Conservation (phyloP, 2,113 vertebrate species). For the Percopsis transmontana region DNA sequence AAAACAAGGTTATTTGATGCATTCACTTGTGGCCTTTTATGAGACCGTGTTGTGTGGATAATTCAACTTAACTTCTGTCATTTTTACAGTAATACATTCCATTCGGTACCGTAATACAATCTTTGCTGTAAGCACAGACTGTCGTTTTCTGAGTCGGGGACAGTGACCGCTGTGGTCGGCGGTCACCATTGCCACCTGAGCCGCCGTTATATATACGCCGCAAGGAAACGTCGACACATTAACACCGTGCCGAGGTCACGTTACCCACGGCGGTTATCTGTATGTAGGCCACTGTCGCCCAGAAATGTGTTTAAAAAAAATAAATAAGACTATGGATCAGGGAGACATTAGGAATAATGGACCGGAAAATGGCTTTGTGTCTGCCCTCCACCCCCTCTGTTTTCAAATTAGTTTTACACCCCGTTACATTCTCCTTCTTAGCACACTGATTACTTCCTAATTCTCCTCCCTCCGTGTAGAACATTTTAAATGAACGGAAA, state of each 20-base stretch:
- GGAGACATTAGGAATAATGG: neutral
- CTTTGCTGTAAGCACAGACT: slow-evolving; percentile 1
- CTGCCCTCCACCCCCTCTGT: neutral
- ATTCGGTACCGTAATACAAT: neutral
- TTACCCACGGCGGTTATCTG: neutral
- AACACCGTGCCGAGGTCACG: slow-evolving; percentile 6
- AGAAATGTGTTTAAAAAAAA: neutral
- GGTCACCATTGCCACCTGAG: slow-evolving; percentile 15
- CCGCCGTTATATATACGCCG: slow-evolving; percentile 3
- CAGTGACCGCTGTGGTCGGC: slow-evolving; percentile 1
- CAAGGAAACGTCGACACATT: slow-evolving; percentile 14
- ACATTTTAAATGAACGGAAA: too few relatives aligned
- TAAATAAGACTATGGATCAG: neutral
- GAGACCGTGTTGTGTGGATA: neutral
- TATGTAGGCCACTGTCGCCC: neutral
- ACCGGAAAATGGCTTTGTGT: neutral
- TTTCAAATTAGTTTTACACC: neutral
- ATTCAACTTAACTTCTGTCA: neutral
- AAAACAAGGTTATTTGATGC: neutral
- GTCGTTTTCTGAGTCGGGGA: slow-evolving; percentile 7
- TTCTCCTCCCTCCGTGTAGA: too few relatives aligned
- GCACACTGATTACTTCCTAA: neutral
- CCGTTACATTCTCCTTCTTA: neutral
- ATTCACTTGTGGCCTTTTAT: neutral
- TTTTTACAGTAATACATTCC: neutral